phyloP scores from a whole-genome alignment of 2,797 vertebrate species.

The Hozukius guyotensis region DNA sequence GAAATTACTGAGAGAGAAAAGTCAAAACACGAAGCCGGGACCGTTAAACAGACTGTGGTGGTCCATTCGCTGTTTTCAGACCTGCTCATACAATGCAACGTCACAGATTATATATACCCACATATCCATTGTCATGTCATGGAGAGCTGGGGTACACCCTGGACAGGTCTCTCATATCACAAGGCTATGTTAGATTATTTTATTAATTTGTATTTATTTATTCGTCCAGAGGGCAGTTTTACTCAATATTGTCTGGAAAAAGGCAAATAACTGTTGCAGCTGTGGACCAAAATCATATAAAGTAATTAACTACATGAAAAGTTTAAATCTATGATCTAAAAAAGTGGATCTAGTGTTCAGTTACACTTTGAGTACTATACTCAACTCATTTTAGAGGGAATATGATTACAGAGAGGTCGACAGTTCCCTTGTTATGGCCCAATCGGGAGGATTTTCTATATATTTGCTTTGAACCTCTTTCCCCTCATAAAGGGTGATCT shows the following conservation, averaged over 20 bases:
- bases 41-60: neutral
- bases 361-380: neutral
- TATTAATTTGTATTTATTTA: neutral
- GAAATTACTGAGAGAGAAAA: neutral
- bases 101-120: neutral
- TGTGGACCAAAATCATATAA: neutral
- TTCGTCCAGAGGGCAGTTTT: neutral
- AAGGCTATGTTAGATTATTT: neutral
- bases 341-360: neutral
- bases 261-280: neutral
- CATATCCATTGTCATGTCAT: neutral
- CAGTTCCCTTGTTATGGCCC: neutral
- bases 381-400: neutral
- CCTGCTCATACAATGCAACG: neutral
- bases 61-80: neutral
- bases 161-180: neutral
- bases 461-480: neutral
- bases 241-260: neutral
- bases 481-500: neutral
- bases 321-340: neutral
- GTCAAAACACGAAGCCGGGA: neutral
- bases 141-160: neutral
- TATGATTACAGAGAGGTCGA: neutral
- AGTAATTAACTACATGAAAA: neutral
- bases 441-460: neutral